A percentile compares a stretch with the other conserved stretches of the same genome.
Conservation (phyloP, 37 sponge, comb jelly and placozoan genomes). For the Aplysina aerophoba region DNA sequence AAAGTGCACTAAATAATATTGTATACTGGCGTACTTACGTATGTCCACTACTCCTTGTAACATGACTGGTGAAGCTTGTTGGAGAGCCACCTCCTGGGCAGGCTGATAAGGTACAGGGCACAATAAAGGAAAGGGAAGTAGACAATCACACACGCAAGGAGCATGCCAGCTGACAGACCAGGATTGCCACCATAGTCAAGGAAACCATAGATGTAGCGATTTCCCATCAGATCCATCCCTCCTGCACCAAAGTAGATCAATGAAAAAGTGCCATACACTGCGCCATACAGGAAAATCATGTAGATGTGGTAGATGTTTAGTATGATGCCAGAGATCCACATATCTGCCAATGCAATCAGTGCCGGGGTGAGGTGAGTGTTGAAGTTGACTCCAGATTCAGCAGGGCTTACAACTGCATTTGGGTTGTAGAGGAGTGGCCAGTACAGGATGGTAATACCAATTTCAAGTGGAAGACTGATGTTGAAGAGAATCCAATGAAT, state of each 20-base stretch:
- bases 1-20: too few species aligned
- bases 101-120: constrained; percentile 24
- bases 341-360: constrained; percentile 39
- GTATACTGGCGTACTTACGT: too few species aligned
- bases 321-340: constrained; percentile 43
- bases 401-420: not conserved
- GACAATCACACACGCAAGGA: constrained; percentile 19
- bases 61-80: not conserved
- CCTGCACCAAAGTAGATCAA: constrained; percentile 49
- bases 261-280: constrained; percentile 48
- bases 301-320: constrained; percentile 44
- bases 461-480: not conserved
- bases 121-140: constrained; percentile 34
- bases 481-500: constrained; percentile 33
- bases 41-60: not conserved
- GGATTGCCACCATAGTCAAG: constrained; percentile 55
- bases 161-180: constrained; percentile 35
- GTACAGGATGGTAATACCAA: constrained; percentile 32
- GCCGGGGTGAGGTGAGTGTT: constrained; percentile 48
- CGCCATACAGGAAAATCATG: constrained; percentile 22
- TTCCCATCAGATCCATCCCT: constrained; percentile 34
- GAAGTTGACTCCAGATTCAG: not conserved
- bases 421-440: constrained; percentile 24
- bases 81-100: constrained; percentile 8
- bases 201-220: constrained; percentile 59